phyloP scores from a whole-genome alignment of 2,888 invertebrate genomes.

The Eumerus sabulonum region DNA sequence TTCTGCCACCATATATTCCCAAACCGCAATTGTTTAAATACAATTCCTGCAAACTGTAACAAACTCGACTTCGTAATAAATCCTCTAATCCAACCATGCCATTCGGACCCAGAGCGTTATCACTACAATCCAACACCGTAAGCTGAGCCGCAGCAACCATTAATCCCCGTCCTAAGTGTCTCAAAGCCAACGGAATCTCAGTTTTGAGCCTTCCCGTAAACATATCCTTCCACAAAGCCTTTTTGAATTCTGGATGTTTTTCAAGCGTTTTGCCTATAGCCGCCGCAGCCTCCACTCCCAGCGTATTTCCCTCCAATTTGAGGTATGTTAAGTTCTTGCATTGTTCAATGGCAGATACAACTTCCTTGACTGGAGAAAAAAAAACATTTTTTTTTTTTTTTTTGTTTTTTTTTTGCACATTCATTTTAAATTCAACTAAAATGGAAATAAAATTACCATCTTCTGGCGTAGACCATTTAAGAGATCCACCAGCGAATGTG shows the following conservation, averaged over 20 bases:
- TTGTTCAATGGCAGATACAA: constrained; percentile 87
- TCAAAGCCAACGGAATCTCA: constrained; percentile 95
- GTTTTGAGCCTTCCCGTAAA: constrained; percentile 97
- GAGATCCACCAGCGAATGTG: constrained; percentile 88
- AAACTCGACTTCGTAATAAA: constrained; percentile 89
- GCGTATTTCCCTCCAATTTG: constrained; percentile 94
- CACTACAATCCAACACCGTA: constrained; percentile 93
- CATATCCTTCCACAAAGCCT: constrained; percentile 96
- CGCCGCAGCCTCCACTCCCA: constrained; percentile 93
- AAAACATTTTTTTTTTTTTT: no score
- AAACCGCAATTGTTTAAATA: constrained; percentile 96
- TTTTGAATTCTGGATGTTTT: constrained; percentile 87
- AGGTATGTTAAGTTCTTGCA: constrained; percentile 86
- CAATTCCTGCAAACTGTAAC: constrained; percentile 88
- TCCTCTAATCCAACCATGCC: constrained; percentile 93
- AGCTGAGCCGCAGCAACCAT: constrained; percentile 89
- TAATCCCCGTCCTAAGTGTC: constrained; percentile 88
- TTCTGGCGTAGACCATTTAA: constrained; percentile 87
- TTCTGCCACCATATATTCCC: constrained; percentile 92
- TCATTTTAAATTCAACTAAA: neutral
- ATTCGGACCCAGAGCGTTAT: constrained; percentile 98
- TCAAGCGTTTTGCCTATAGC: constrained; percentile 90
- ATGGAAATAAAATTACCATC: constrained; percentile 83
- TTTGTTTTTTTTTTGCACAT: no score
- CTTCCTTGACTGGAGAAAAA: constrained; percentile 82